Base-by-base conservation (phyloP, 2,888 invertebrate species). In the Syrphus vitripennis region DNA sequence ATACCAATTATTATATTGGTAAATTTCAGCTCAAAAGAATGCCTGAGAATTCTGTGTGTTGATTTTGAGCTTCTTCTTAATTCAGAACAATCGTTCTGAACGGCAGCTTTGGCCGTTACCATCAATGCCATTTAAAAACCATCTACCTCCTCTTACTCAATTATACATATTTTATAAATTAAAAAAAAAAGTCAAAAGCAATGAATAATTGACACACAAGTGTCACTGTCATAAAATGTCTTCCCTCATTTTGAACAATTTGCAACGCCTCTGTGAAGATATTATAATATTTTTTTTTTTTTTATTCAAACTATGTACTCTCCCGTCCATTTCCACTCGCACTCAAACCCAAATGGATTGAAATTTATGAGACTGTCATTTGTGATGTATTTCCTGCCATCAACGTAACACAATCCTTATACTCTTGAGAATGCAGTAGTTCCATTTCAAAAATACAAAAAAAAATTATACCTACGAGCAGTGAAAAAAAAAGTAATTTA, bases 161-260 rank as follows among this genome's bases (percentile, higher is more conserved):
- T 50, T 37, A 4, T 50, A 7, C 31, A 5, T 24, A 14, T 14
- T 50, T 50, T 21, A 48, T 50, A 75, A 81, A 84, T 71, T n/a
- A n/a, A n/a, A n/a, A 72, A 57, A 45, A 71, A 37, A 74, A 78
- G 82, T 78, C 78, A 74, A 70, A 69, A 37, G 57, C 53, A 63
- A 86, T 86, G 82, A 86, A 86, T 78, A 82, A 82, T 82, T 86
- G 86, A 86, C 78, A 65, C 77, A 77, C 77, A 74, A 86, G 77
- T 86, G 86, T 70, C 57, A 74, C 57, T 80, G 80, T 72, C 71
- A 77, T 69, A 77, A 71, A 67, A 37, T 76, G 50, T 50, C 74
- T 31, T 50, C 69, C 31, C 34, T 67, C 53, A 55, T 59, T 65
- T 76, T 67, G 12, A 24, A 69, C 65, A 81, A 77, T 48, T 24